phyloP scores from a whole-genome alignment of 2,113 vertebrate species.

The Callaeas wilsoni region DNA sequence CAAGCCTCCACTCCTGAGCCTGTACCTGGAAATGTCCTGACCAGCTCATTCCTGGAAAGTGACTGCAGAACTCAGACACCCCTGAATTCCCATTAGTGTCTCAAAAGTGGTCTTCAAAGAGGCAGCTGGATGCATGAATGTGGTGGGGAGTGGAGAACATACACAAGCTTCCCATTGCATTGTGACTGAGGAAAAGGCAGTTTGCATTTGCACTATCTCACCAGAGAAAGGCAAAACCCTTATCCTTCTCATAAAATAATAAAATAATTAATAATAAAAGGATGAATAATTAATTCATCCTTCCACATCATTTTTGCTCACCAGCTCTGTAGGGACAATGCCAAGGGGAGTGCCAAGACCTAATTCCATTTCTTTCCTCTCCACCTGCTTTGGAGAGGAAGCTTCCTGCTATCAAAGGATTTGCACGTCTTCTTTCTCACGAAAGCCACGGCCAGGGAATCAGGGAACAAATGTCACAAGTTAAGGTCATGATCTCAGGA shows the following conservation, averaged over 20 bases:
- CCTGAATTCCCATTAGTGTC: background rate
- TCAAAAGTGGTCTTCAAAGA: background rate
- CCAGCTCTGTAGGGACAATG: background rate
- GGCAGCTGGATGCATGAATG: background rate
- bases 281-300: too few relatives aligned
- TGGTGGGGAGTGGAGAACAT: background rate
- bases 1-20: background rate
- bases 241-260: background rate
- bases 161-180: background rate
- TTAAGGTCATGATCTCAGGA: background rate
- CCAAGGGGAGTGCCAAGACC: background rate
- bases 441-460: background rate
- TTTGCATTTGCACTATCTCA: background rate
- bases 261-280: background rate
- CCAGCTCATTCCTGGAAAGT: background rate
- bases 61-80: background rate
- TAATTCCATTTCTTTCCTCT: background rate
- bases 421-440: background rate
- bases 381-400: background rate
- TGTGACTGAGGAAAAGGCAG: background rate
- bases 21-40: background rate
- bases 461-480: slow-evolving; percentile 2
- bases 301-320: rapidly evolving
- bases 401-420: slow-evolving; percentile 21
- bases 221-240: background rate